phyloP scores from a whole-genome alignment of 2,113 vertebrate species.

The Centrocercus urophasianus region DNA sequence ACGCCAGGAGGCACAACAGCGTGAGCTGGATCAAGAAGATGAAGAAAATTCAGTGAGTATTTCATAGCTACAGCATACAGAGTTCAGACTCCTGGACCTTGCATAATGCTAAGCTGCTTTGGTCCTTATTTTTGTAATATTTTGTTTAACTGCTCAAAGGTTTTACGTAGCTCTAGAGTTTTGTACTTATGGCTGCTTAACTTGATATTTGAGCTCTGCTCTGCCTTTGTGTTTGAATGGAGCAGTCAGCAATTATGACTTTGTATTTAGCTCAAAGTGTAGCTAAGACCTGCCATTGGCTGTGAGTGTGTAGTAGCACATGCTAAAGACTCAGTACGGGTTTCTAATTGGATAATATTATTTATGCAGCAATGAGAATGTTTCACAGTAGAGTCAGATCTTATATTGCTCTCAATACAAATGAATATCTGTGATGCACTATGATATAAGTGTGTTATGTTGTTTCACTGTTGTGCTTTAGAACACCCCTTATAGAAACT shows the following conservation, averaged over 20 bases:
- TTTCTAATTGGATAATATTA: not conserved
- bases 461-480: constrained; percentile 63
- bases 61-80: not conserved
- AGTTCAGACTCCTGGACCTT: not conserved
- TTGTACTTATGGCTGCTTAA: not conserved
- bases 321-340: not conserved
- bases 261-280: not conserved
- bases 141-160: not conserved
- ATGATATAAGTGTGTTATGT: constrained; percentile 3
- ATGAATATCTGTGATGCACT: not conserved
- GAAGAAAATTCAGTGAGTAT: constrained; percentile 91
- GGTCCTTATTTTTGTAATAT: not conserved
- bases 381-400: not conserved
- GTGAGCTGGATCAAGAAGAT: constrained; percentile 88
- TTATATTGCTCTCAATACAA: not conserved
- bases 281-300: not conserved
- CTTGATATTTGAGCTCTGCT: not conserved
- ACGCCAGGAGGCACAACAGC: constrained; percentile 86
- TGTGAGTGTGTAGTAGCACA: not conserved
- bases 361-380: not conserved
- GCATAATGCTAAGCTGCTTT: not conserved
- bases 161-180: not conserved
- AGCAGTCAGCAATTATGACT: not conserved
- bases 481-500: constrained; percentile 70
- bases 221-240: not conserved